phyloP scores from a whole-genome alignment of 2,113 vertebrate species.

The Pachyramphus minor region DNA sequence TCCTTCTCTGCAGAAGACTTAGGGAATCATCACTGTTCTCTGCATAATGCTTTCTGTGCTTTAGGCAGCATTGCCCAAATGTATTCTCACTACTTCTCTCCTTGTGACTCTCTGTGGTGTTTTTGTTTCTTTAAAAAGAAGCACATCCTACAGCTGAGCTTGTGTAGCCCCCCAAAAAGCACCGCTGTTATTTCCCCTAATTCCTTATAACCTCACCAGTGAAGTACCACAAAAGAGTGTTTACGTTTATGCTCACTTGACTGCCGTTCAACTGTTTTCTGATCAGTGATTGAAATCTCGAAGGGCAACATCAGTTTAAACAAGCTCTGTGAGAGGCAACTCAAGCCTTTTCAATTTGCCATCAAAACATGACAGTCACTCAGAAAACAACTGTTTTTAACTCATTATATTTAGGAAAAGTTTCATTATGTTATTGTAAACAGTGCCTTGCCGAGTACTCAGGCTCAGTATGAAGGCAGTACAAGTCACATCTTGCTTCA shows the following conservation, averaged over 20 bases:
- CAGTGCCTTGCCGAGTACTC: neutral
- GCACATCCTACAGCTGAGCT: neutral
- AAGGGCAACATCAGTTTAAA: neutral
- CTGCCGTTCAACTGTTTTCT: neutral
- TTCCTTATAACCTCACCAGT: neutral
- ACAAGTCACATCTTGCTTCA: neutral
- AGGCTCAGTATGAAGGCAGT: neutral
- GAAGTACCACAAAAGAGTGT: neutral
- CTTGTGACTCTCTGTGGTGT: accelerated
- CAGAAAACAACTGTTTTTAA: neutral
- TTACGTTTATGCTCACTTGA: neutral
- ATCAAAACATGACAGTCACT: neutral
- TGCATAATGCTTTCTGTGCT: neutral
- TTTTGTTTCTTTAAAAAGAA: neutral
- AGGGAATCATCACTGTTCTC: neutral
- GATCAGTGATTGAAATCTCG: neutral
- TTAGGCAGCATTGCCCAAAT: neutral
- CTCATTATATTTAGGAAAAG: neutral
- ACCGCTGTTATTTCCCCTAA: neutral
- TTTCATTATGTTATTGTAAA: neutral
- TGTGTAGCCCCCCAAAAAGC: neutral
- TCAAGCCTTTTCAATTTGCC: neutral
- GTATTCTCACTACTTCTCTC: neutral
- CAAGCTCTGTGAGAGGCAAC: neutral
- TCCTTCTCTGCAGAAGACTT: neutral